A percentile compares a stretch with the other conserved stretches of the same genome.
phyloP scores from a whole-genome alignment of 1,140 invertebrate species.

The Trichonephila inaurata region DNA sequence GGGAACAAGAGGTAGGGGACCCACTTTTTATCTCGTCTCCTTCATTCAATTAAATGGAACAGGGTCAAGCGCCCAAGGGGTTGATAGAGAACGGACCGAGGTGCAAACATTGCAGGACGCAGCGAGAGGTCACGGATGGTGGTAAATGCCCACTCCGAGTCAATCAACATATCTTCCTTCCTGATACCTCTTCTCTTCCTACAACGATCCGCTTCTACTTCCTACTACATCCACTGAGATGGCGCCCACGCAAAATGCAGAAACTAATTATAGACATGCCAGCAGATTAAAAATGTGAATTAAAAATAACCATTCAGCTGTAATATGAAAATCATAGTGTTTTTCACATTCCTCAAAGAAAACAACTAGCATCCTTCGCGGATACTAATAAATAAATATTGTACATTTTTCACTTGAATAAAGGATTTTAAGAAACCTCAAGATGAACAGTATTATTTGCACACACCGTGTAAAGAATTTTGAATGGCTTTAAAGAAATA shows the following conservation, averaged over 20 bases:
- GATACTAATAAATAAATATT: too few relatives aligned
- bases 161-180: conserved; percentile 46
- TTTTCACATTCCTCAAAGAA: too few relatives aligned
- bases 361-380: too few relatives aligned
- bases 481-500: too few relatives aligned
- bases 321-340: too few relatives aligned
- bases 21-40: conserved; percentile 53
- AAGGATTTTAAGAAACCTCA: too few relatives aligned
- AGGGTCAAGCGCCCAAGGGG: conserved; percentile 50
- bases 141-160: conserved; percentile 33
- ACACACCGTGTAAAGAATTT: too few relatives aligned
- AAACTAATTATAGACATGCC: neutral
- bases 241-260: neutral
- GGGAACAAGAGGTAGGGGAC: conserved; percentile 43
- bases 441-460: too few relatives aligned
- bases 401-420: too few relatives aligned
- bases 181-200: conserved; percentile 40
- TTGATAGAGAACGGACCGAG: conserved; percentile 31
- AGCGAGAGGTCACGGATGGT: conserved; percentile 31
- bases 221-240: neutral
- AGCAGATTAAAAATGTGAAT: neutral
- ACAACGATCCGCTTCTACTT: neutral
- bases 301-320: too few relatives aligned
- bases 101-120: conserved; percentile 37
- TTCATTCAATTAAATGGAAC: conserved; percentile 63